Conservation (phyloP, 2,797 vertebrate species). For the Acropternis orthonyx region DNA sequence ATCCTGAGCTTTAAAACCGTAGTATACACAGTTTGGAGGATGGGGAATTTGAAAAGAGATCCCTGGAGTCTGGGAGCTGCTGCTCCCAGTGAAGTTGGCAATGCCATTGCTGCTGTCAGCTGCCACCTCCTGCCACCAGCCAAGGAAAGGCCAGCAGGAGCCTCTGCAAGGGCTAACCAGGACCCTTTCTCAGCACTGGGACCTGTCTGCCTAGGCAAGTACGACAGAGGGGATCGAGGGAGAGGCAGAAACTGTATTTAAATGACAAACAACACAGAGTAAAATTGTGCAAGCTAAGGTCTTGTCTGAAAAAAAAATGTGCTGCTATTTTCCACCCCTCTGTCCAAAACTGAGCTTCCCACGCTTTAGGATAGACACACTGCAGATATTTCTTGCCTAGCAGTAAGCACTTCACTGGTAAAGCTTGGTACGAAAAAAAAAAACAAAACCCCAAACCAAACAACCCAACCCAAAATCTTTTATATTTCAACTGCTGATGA, state of each 20-base stretch:
- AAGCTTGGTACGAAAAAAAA: background rate
- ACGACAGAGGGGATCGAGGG: background rate
- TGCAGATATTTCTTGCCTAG: background rate
- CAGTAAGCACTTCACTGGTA: background rate
- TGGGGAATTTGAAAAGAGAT: background rate
- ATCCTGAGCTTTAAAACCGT: background rate
- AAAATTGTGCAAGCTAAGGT: background rate
- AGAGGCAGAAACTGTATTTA: background rate
- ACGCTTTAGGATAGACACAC: background rate
- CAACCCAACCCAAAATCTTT: background rate
- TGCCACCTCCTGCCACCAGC: background rate
- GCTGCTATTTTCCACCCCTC: background rate
- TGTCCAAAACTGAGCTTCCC: background rate
- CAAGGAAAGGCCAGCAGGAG: background rate
- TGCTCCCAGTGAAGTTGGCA: background rate
- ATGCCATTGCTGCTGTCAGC: background rate
- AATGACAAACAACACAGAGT: background rate
- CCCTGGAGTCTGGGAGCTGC: background rate
- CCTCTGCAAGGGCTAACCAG: background rate
- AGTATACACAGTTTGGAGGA: background rate
- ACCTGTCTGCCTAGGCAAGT: background rate
- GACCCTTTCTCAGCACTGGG: background rate
- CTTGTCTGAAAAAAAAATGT: background rate
- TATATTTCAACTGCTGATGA: background rate
- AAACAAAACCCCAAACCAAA: background rate